Conservation (phyloP, 2,888 invertebrate species). For the Microchrysa polita region DNA sequence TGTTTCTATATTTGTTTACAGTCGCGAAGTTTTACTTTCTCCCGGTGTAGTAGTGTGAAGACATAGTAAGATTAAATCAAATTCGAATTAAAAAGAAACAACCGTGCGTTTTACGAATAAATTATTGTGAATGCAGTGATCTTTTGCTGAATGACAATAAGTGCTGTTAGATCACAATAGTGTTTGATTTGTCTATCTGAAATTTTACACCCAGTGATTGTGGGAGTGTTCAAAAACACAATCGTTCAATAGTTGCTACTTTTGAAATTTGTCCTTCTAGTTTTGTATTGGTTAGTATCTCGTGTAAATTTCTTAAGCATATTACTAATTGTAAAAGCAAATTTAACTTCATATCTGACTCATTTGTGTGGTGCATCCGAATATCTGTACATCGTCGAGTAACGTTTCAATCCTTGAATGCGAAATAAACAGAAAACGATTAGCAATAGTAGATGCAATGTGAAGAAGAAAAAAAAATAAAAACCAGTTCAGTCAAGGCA, state of each 20-base stretch:
- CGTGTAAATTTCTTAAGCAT: background rate
- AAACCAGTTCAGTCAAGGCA: conserved; percentile 41
- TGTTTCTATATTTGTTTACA: background rate
- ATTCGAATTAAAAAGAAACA: background rate
- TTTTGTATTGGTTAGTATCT: conserved; percentile 20
- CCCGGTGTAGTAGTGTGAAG: background rate
- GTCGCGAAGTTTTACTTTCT: background rate
- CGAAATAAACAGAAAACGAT: background rate
- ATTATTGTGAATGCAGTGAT: conserved; percentile 13
- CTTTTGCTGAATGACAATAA: conserved; percentile 9
- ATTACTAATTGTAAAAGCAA: conserved; percentile 3
- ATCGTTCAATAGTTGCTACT: background rate
- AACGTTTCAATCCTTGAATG: too few species aligned
- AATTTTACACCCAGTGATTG: conserved; percentile 22
- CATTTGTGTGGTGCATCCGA: background rate
- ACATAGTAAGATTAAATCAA: background rate
- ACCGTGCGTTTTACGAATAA: background rate
- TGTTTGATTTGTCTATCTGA: background rate
- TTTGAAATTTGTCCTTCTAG: background rate
- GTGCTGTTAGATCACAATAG: background rate
- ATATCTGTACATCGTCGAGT: too few species aligned
- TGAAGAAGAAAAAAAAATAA: conserved; percentile 4
- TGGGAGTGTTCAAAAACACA: background rate
- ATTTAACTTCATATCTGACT: background rate
- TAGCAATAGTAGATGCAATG: conserved; percentile 18